phyloP scores from a whole-genome alignment of 37 sponge, comb jelly and placozoan genomes.

The Hexactinellida sp. region DNA sequence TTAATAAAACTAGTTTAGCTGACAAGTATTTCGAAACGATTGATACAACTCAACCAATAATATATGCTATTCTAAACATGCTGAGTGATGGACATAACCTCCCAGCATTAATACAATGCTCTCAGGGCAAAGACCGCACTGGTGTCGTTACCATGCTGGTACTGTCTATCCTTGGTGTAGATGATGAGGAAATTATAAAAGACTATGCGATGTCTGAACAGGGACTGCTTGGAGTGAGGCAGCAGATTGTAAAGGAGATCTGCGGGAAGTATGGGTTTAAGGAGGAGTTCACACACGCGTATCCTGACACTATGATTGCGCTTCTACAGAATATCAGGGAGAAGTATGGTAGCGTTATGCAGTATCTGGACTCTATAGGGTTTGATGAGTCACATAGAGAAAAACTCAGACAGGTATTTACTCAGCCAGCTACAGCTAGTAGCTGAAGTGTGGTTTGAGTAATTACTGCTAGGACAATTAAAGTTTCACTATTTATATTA shows the following conservation, averaged over 20 bases:
- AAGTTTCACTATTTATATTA: too few relatives aligned
- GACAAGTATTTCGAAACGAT: slow-evolving; percentile 53
- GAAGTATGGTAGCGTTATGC: slow-evolving; percentile 25
- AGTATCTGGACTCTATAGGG: not conserved
- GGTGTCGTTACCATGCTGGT: slow-evolving; percentile 51
- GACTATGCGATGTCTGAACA: slow-evolving; percentile 68
- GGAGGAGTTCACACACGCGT: slow-evolving; percentile 41
- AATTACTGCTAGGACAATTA: too few relatives aligned
- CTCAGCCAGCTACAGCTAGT: too few relatives aligned
- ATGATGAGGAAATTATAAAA: slow-evolving; percentile 44
- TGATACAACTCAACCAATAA: slow-evolving; percentile 41
- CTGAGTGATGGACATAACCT: slow-evolving; percentile 30
- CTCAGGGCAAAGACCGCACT: slow-evolving; percentile 79
- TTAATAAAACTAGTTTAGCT: slow-evolving; percentile 33
- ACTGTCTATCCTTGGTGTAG: slow-evolving; percentile 48
- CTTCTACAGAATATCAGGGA: slow-evolving; percentile 30
- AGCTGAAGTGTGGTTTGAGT: too few relatives aligned
- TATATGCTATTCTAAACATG: slow-evolving; percentile 37
- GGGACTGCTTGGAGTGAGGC: slow-evolving; percentile 46
- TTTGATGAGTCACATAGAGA: not conserved
- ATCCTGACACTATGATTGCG: slow-evolving; percentile 53
- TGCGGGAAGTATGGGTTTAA: slow-evolving; percentile 50
- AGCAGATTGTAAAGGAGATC: slow-evolving; percentile 49
- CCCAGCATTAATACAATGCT: slow-evolving; percentile 64
- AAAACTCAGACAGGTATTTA: not conserved